These are phyloP conservation scores for Lepidocolaptes lacrymiger DNA, from an alignment of 2,797 vertebrate species.

Conservation along the genomic window DNA sequence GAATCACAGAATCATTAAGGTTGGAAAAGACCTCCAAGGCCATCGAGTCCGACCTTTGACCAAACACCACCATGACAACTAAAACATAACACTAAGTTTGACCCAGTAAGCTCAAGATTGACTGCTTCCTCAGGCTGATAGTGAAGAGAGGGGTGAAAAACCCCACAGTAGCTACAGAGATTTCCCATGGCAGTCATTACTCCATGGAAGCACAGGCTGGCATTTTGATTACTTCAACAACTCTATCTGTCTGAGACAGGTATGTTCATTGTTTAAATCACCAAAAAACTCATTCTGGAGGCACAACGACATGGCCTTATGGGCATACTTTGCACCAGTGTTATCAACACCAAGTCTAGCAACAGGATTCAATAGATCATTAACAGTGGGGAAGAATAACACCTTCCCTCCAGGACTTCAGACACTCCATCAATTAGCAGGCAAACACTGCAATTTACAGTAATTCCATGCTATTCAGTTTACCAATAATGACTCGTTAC, in stretches of 20 bases:
- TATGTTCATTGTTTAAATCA: neutral
- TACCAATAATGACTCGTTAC: conserved; percentile 20
- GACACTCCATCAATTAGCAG: neutral
- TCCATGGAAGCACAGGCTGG: neutral
- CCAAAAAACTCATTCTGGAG: neutral
- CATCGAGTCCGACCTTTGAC: neutral
- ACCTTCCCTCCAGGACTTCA: neutral
- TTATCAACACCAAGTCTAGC: neutral
- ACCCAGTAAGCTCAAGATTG: neutral
- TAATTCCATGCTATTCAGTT: conserved; percentile 6
- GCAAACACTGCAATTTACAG: conserved; percentile 31
- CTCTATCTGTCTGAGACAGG: neutral
- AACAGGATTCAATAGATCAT: neutral
- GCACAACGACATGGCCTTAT: neutral
- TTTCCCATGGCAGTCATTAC: neutral
- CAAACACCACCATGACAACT: accelerated
- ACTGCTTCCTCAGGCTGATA: neutral
- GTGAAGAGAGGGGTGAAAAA: neutral
- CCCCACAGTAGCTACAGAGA: neutral
- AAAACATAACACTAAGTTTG: neutral
- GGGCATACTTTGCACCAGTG: neutral
- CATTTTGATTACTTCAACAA: neutral
- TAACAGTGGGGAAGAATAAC: neutral
- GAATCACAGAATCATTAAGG: neutral
- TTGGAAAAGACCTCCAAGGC: neutral